phyloP scores from a whole-genome alignment of 1,140 invertebrate genomes.

The Drosophila kikkawai region DNA sequence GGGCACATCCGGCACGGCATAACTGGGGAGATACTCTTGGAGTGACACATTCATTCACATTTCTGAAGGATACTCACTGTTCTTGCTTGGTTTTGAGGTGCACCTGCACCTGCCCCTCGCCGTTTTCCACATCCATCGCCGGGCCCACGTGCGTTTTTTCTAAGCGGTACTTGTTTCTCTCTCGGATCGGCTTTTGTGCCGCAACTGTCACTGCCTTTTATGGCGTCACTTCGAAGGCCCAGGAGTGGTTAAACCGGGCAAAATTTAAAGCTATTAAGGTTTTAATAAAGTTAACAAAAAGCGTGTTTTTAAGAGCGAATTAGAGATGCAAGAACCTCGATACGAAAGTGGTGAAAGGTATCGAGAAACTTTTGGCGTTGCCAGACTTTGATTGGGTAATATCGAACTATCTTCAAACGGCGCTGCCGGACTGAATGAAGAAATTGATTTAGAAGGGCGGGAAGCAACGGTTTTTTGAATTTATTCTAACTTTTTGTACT shows the following conservation, averaged over 20 bases:
- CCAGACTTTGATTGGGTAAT: background rate
- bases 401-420: background rate
- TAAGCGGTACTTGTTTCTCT: background rate
- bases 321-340: background rate
- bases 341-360: background rate
- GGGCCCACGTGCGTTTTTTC: constrained; percentile 34
- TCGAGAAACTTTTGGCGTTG: background rate
- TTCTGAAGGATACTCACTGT: constrained; percentile 88
- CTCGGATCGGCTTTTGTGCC: constrained; percentile 20
- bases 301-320: constrained; percentile 26
- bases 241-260: background rate
- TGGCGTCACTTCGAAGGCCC: background rate
- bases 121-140: constrained; percentile 81
- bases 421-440: background rate
- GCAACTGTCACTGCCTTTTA: background rate
- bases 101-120: constrained; percentile 89
- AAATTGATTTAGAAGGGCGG: background rate
- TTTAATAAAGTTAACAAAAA: background rate
- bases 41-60: constrained; percentile 86
- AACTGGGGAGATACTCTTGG: constrained; percentile 87
- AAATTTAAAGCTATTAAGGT: background rate
- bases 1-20: constrained; percentile 93
- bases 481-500: no score
- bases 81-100: constrained; percentile 92
- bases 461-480: background rate